Base-by-base conservation (phyloP, 2,797 vertebrate species). In the Otus scops region DNA sequence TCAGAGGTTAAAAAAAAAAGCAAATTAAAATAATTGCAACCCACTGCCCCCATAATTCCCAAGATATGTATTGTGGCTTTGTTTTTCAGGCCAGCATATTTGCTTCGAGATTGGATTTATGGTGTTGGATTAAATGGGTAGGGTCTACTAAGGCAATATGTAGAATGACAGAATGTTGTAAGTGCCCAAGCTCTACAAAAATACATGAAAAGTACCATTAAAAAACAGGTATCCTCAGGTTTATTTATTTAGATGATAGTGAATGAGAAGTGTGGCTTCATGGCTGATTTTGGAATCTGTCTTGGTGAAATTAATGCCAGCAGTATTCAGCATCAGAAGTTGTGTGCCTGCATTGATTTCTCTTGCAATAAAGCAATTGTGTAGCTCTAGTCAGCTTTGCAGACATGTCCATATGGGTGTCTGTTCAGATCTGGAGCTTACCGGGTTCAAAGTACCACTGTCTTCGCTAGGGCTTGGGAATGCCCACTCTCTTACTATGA, bases 401-500 rank as follows among this genome's bases (percentile, higher is more conserved):
- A 64, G 34, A 5, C 1, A 0, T 2, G 1, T 43, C 21, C 10
- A 1, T 23, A 20, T 2, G 3, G 22, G 34, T 64, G 36, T 67
- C 47, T 0, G 0, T 32, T 88, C 38, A 38, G 30, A 59, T 26
- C 36, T 39, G 73, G 65, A 60, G 17, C 17, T 77, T 61, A 36
- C 24, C 39, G 60, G 36, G 20, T 48, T 83, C 32, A 5, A 3
- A 51, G 39, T 34, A 39, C 23, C 24, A 2, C 32, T 63, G 45
- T n/a, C 7, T 48, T 79, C 2, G 3, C 22, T 60, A 50, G 21
- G 3, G 11, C 61, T 57, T 65, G 32, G 57, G 41, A 70, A 53
- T 64, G 12, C 13, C 26, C 77, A 17, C 45, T 57, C 16, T 5
- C 17, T 69, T 51, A 18, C 24, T 53, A 3, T 30, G 60, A 83